Conservation (phyloP, 2,797 vertebrate genomes). For the Falco rusticolus region DNA sequence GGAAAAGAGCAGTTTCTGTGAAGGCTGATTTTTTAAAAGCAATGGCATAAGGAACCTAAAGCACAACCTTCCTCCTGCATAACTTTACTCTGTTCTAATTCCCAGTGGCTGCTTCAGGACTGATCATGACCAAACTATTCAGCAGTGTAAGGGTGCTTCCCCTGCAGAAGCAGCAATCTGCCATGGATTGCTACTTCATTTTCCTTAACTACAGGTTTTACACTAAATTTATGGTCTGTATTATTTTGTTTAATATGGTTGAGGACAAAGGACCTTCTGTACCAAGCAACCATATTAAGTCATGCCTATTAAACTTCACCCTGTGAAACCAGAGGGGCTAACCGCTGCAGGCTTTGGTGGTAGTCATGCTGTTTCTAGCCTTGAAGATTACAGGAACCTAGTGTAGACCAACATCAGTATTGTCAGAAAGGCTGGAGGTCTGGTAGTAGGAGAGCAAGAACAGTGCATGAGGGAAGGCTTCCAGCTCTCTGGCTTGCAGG, state of each 20-base stretch:
- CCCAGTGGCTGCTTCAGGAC: not conserved
- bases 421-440: not conserved
- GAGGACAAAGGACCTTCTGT: slow-evolving; percentile 1
- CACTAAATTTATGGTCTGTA: not conserved
- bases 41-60: not conserved
- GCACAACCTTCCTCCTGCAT: not conserved
- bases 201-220: not conserved
- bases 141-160: not conserved
- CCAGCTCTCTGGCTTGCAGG: not conserved
- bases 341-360: not conserved
- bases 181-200: not conserved
- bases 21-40: not conserved
- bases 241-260: not conserved
- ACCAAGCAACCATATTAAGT: not conserved
- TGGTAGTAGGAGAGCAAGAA: not conserved
- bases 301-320: not conserved
- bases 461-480: not conserved
- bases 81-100: not conserved
- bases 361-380: not conserved
- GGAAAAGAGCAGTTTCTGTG: not conserved
- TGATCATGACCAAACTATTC: not conserved
- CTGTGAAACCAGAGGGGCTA: not conserved
- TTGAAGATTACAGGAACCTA: not conserved
- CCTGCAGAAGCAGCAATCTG: not conserved
- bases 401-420: not conserved